Base-by-base conservation (phyloP, 2,797 vertebrate species). In the Bucorvus abyssinicus region DNA sequence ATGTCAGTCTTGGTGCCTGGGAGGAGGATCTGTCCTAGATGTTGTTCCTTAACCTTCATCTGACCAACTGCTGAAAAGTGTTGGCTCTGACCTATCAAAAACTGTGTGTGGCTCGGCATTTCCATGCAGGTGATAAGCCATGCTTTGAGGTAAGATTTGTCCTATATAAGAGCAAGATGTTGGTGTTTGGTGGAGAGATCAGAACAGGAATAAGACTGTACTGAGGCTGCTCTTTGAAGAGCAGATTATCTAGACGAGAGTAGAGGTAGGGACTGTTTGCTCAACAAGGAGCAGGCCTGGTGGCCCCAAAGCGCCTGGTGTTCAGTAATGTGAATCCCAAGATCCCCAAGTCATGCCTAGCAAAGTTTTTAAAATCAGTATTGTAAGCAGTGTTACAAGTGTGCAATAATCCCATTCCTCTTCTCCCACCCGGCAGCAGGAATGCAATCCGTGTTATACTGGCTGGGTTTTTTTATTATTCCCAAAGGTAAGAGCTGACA, bases 141-240 rank as follows among this genome's bases (percentile, higher is more conserved):
- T 68, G 40, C 50, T 45, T 79, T 29, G 45, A 60, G 38, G 27
- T 53, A 20, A 24, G 16, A 19, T 26, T 69, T 36, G 7, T 27
- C 12, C 0, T 19, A 2, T 13, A 0, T 29, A 8, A 81, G n/a
- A 20, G 23, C 14, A 40, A 68, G 38, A 15, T 42, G 15, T 15
- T 75, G 53, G 13, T 64, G 53, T 70, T 47, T 59, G 42, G 29
- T 90, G 44, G 50, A 40, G 40, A 38, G 57, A 44, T 17, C 3
- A 7, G 74, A 74, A 50, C 0, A 5, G 26, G 40, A 74, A 10
- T 49, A 42, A 60, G 14, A 22, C 40, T 42, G 29, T 59, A 30
- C 3, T 34, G 75, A 69, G 52, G 26, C 42, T 63, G 32, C 27
- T 42, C 20, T 78, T 83, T 26, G n/a, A 56, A n/a, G 44, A 77